Evolutionary conservation across 2,888 invertebrate genomes (phyloP).

Genomic region (Bombylius discolor): DNA sequence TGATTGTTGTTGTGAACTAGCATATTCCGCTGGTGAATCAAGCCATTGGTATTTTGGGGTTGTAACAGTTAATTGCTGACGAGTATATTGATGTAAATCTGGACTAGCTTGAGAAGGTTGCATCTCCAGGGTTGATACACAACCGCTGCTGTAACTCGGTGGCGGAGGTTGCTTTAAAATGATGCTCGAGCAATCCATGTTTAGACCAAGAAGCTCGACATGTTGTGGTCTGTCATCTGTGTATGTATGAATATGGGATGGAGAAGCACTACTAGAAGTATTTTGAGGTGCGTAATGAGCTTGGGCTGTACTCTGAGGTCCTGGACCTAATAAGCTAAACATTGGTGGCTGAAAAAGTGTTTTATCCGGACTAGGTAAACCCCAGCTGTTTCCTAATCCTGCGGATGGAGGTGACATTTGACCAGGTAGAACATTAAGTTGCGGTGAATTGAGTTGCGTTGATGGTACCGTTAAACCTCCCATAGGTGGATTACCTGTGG

Average conservation of each 20-base stretch:
- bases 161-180: conserved; percentile 48
- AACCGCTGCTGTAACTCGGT: conserved; percentile 46
- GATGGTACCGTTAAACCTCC: conserved; percentile 21
- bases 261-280: conserved; percentile 36
- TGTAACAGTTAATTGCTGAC: conserved; percentile 38
- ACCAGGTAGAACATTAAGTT: conserved; percentile 31
- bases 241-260: conserved; percentile 33
- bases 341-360: conserved; percentile 50
- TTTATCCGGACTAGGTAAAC: conserved; percentile 55
- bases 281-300: conserved; percentile 42
- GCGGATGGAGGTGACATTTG: conserved; percentile 45
- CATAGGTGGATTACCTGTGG: conserved; percentile 43
- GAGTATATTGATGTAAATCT: conserved; percentile 42
- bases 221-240: conserved; percentile 39
- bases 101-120: conserved; percentile 36
- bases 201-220: conserved; percentile 45
- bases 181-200: conserved; percentile 45
- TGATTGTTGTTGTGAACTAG: conserved; percentile 38
- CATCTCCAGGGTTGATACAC: conserved; percentile 42
- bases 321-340: conserved; percentile 50
- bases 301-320: conserved; percentile 39
- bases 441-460: conserved; percentile 32
- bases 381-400: conserved; percentile 55
- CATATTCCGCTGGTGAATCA: conserved; percentile 43
- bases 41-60: conserved; percentile 56